Evolutionary conservation across 2,797 vertebrate genomes (phyloP), one percentile per base, ranked within the genome.

Genomic region (Setipinna tenuifilis): DNA sequence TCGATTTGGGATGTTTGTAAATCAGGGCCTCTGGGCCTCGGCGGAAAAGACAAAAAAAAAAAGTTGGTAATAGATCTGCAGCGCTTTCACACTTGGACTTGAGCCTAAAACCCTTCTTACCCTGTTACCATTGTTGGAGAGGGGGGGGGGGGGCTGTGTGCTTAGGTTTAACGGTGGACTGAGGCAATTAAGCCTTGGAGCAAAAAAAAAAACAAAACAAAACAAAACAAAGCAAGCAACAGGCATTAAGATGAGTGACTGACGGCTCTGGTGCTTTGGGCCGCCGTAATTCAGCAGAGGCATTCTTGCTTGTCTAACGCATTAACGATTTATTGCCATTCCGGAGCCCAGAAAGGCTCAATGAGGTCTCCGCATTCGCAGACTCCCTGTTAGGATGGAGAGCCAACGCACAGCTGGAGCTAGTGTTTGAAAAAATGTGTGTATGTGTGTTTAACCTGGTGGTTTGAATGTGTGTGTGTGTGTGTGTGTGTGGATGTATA

Each of bases 171-270:
- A 17, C 65, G 28, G 65, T 71, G 65, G 65, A n/a, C 3, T 71
- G 35, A 5, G 11, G 12, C 25, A 31, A 68, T 28, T 75, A 35
- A 75, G 28, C 68, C 68, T 54, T 54, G 50, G 50, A 14, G 50
- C 50, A 10, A 14, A 54, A 54, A 10, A 10, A 48, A 48, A 48
- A 48, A 48, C 3, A 4, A 48, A 54, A 9, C 50, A 54, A 54
- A 54, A 9, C 50, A 54, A 54, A 54, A 54, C 6, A 78, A 78
- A 78, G 31, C 4, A 31, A 11, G 7, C 71, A 0, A 19, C 28
- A 21, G 71, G 35, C 19, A 44, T 78, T 78, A 78, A 71, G 41
- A 44, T 78, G 71, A 78, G 35, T 78, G 71, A 78, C 31, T 78
- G 71, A 78, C 17, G 71, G 17, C 71, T 78, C 41, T 41, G 17